These are phyloP conservation scores for Musca domestica DNA, from an alignment of 1,140 invertebrate species.

Conservation along the genomic window DNA sequence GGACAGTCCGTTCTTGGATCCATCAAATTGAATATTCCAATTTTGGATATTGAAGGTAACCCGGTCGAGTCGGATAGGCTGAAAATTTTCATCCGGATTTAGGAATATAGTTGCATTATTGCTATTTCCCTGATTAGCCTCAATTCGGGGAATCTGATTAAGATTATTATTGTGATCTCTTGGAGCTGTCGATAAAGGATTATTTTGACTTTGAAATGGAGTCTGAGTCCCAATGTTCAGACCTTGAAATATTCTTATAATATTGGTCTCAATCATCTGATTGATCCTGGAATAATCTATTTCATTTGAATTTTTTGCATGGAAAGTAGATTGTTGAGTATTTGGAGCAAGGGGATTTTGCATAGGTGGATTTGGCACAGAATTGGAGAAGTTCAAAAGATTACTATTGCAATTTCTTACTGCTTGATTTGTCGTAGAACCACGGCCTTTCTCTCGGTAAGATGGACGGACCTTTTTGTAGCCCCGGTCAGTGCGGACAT, in stretches of 20 bases:
- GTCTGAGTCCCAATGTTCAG: background rate
- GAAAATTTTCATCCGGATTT: background rate
- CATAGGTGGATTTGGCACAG: no score
- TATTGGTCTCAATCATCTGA: background rate
- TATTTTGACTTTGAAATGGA: background rate
- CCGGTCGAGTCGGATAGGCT: background rate
- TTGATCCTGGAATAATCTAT: background rate
- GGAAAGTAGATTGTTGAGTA: no score
- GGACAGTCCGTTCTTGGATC: background rate
- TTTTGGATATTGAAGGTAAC: background rate
- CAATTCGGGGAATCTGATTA: background rate
- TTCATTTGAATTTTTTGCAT: no score
- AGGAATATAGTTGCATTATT: no score
- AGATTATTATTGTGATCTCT: no score
- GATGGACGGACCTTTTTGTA: no score
- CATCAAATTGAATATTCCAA: conserved; percentile 1
- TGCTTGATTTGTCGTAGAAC: no score
- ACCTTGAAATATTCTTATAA: background rate
- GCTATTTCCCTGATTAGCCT: background rate
- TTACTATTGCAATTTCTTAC: no score
- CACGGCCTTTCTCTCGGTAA: no score
- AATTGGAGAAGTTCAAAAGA: no score
- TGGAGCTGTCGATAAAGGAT: background rate
- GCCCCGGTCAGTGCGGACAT: no score
- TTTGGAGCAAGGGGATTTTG: no score